phyloP scores from a whole-genome alignment of 37 sponge, comb jelly and placozoan genomes.

The Ephydatia muelleri region DNA sequence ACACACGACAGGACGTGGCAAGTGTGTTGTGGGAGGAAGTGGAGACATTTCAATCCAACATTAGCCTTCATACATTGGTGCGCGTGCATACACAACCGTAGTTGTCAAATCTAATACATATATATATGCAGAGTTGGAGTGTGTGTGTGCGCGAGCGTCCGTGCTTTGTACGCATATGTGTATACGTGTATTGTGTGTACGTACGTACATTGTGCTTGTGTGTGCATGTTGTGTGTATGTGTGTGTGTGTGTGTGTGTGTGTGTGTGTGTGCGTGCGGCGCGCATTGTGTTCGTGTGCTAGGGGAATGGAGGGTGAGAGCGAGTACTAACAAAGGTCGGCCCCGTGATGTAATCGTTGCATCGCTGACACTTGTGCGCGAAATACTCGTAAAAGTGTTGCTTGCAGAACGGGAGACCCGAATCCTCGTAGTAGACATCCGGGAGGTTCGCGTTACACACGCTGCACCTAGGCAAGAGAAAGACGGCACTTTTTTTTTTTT shows the following conservation, averaged over 20 bases:
- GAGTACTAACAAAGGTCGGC: slow-evolving; percentile 68
- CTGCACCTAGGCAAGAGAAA: slow-evolving; percentile 70
- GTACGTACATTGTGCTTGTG: not conserved
- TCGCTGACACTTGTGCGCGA: slow-evolving; percentile 60
- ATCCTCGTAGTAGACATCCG: slow-evolving; percentile 65
- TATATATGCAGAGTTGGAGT: not conserved
- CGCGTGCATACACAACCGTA: not conserved
- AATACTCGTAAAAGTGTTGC: slow-evolving; percentile 64
- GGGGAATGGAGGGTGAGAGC: not conserved
- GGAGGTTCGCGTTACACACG: slow-evolving; percentile 49
- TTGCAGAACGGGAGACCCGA: slow-evolving; percentile 55
- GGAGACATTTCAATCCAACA: not conserved
- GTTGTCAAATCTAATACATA: not conserved
- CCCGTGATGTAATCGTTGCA: slow-evolving; percentile 68
- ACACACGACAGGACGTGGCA: not conserved
- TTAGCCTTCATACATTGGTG: too few relatives aligned
- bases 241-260: slow-evolving; percentile 32
- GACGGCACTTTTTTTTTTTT: too few relatives aligned
- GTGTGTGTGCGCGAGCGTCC: slow-evolving; percentile 4
- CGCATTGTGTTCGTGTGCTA: not conserved
- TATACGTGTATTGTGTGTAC: slow-evolving; percentile 7
- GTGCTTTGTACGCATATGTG: not conserved
- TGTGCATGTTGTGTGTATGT: not conserved
- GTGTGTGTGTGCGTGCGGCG: slow-evolving; percentile 7
- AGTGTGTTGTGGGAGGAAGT: not conserved